These are phyloP conservation scores for Agrenia bidenticulata DNA, from an alignment of 2,888 invertebrate genomes.

Conservation along the genomic window DNA sequence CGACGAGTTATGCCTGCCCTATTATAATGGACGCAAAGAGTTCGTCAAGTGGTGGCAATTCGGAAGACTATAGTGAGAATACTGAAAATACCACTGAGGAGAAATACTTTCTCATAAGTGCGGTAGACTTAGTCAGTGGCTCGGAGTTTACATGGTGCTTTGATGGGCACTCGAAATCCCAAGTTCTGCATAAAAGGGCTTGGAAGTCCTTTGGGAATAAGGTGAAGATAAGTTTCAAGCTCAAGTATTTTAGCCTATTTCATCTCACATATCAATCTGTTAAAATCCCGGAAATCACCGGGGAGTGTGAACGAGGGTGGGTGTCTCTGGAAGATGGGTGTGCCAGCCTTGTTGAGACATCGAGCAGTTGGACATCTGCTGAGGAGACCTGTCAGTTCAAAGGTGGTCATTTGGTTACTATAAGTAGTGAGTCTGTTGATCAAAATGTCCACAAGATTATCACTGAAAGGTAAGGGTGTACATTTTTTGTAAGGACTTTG, in stretches of 20 bases:
- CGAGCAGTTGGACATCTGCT: slow-evolving; percentile 41
- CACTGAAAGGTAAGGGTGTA: slow-evolving; percentile 41
- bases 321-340: slow-evolving; percentile 44
- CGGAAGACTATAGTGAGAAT: slow-evolving; percentile 14
- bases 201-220: slow-evolving; percentile 51
- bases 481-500: not conserved
- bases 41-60: not conserved
- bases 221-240: slow-evolving; percentile 43
- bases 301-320: slow-evolving; percentile 50
- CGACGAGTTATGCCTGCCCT: slow-evolving; percentile 37
- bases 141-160: slow-evolving; percentile 49
- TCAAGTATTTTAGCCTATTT: slow-evolving; percentile 46
- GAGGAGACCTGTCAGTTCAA: slow-evolving; percentile 47
- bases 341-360: slow-evolving; percentile 40
- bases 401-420: slow-evolving; percentile 47
- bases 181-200: slow-evolving; percentile 37
- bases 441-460: slow-evolving; percentile 45
- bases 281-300: slow-evolving; percentile 36
- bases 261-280: slow-evolving; percentile 42
- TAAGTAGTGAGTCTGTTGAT: slow-evolving; percentile 43
- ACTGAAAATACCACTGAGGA: not conserved
- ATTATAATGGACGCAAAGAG: not conserved
- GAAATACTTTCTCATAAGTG: slow-evolving; percentile 39
- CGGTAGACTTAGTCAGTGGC: slow-evolving; percentile 41
- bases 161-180: slow-evolving; percentile 31